Percentiles rank a stretch among this genome's conserved stretches.
These are phyloP conservation scores for Lutra lutra DNA, from an alignment of 2,797 vertebrate genomes.

Conservation along the genomic window DNA sequence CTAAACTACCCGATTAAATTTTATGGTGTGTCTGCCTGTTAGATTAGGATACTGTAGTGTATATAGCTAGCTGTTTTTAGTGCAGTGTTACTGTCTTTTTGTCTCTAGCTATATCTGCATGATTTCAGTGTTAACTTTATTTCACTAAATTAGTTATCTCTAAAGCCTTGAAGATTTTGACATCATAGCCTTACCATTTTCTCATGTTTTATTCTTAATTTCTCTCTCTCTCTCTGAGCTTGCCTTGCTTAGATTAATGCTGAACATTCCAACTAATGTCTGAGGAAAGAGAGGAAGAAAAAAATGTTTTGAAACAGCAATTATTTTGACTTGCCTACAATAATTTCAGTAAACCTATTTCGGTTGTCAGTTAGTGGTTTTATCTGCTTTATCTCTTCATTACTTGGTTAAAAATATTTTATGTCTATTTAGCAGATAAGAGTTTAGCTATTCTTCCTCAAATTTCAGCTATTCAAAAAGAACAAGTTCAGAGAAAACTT, in stretches of 20 bases:
- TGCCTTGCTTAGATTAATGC: constrained; percentile 28
- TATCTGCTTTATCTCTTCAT: constrained; percentile 44
- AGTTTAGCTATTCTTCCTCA: background rate
- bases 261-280: constrained; percentile 22
- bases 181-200: background rate
- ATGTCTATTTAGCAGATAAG: constrained; percentile 30
- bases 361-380: constrained; percentile 48
- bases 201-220: background rate
- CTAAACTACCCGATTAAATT: constrained; percentile 57
- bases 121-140: constrained; percentile 12
- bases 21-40: constrained; percentile 43
- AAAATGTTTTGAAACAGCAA: background rate
- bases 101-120: background rate
- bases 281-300: background rate
- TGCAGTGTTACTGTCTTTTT: background rate
- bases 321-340: constrained; percentile 49
- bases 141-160: constrained; percentile 37
- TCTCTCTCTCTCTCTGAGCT: background rate
- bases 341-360: constrained; percentile 51
- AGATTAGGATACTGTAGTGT: background rate
- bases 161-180: background rate
- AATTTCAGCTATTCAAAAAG: constrained; percentile 21
- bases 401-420: constrained; percentile 45
- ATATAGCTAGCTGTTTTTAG: constrained; percentile 1
- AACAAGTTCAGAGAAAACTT: constrained; percentile 26